Evolutionary conservation across 2,888 invertebrate genomes (phyloP).

Genomic region (Mellilla xanthometata): DNA sequence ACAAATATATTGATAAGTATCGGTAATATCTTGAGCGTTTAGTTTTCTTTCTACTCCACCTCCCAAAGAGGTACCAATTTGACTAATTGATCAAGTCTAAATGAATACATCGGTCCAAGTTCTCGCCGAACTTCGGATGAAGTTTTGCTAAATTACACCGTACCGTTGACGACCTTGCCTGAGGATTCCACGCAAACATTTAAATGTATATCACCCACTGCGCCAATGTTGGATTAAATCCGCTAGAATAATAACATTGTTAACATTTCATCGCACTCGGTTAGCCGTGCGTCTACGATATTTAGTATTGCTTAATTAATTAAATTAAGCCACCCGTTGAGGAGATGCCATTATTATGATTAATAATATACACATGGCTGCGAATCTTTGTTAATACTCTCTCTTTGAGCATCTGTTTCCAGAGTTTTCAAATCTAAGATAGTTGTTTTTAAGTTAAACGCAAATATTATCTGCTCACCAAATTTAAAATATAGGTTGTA

Average conservation of each 20-base stretch:
- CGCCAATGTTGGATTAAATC: slow-evolving; percentile 61
- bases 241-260: slow-evolving; percentile 73
- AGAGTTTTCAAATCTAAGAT: no score
- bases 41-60: no score
- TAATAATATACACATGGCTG: slow-evolving; percentile 52
- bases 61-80: not conserved
- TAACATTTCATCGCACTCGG: slow-evolving; percentile 70
- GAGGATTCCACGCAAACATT: slow-evolving; percentile 64
- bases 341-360: slow-evolving; percentile 67
- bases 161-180: slow-evolving; percentile 54
- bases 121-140: slow-evolving; percentile 43
- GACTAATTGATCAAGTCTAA: slow-evolving; percentile 20
- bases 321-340: slow-evolving; percentile 62
- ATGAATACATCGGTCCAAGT: slow-evolving; percentile 47
- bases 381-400: slow-evolving; percentile 12
- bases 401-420: no score
- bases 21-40: no score
- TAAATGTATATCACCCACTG: slow-evolving; percentile 64
- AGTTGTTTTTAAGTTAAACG: no score
- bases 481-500: no score
- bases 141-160: slow-evolving; percentile 57
- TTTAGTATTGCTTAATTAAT: slow-evolving; percentile 72
- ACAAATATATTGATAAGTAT: no score
- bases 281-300: slow-evolving; percentile 61
- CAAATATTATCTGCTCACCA: no score